Base-by-base conservation (phyloP, 2,797 vertebrate genomes). In the Chrosomus eos region DNA sequence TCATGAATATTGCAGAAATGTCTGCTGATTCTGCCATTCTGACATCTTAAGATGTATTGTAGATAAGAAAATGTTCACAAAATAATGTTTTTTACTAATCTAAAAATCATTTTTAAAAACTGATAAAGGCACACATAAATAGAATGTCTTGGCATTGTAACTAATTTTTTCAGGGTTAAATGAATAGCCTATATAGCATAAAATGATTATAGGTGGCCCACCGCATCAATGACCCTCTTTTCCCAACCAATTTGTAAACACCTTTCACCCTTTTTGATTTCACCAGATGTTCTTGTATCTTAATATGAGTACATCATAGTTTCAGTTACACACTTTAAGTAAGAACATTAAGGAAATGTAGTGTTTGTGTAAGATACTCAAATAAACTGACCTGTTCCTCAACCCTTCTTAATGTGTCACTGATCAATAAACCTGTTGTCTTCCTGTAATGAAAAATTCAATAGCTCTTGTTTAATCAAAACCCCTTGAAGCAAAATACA, bases 381-480 rank as follows among this genome's bases (percentile, higher is more conserved):
- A 33, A 31, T 78, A 62, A 82, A 72, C 84, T 85, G 33, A 51
- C 53, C 79, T 83, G 70, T 81, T 68, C 55, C 26, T 80, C 71
- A 60, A 70, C 62, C 72, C 5, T 51, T 86, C 28, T 14, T 51
- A 83, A 66, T 16, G 43, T 40, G 77, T 83, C 60, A 60, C 28
- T 8, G 28, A 18, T 73, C 51, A 75, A 68, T 43, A 38, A 72
- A 81, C 80, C 62, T 28, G 3, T 70, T 80, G 68, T 87, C 68
- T 80, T 64, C 14, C 70, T 68, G 16, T 71, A 33, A 60, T 75
- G 64, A 87, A 76, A 82, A 78, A 73, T 86, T 28, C 31, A 64
- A 26, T 36, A 33, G 72, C 75, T 84, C 43, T 80, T 81, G 84
- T 85, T 84, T 88, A 79, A 88, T 88, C 82, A 76, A 85, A 88